A percentile compares a stretch with the other conserved stretches of the same genome.
Evolutionary conservation across 2,888 invertebrate species (phyloP).

Genomic region (Lepidochitona cinerea): DNA sequence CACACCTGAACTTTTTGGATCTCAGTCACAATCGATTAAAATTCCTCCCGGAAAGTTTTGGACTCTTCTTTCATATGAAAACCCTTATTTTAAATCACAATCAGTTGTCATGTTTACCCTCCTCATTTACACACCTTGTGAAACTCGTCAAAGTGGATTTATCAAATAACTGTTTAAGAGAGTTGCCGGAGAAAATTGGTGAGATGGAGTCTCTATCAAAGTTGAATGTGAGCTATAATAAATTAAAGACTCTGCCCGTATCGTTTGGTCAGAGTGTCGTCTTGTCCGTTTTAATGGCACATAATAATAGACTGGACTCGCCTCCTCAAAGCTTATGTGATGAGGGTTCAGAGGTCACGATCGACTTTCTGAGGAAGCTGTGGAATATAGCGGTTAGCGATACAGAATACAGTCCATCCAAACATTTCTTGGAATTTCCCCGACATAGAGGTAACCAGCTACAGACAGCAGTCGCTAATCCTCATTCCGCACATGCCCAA

Average conservation of each 20-base stretch:
- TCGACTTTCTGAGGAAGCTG: constrained; percentile 54
- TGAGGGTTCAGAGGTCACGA: constrained; percentile 59
- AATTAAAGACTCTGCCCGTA: constrained; percentile 59
- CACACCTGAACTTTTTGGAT: constrained; percentile 66
- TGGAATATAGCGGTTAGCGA: not conserved
- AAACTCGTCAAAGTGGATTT: constrained; percentile 68
- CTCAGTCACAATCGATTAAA: constrained; percentile 65
- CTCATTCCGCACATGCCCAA: constrained; percentile 66
- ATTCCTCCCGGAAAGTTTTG: constrained; percentile 66
- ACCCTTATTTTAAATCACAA: constrained; percentile 63
- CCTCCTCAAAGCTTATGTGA: constrained; percentile 66
- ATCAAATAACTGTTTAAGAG: constrained; percentile 60
- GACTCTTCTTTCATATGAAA: constrained; percentile 66
- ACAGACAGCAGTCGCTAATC: constrained; percentile 62
- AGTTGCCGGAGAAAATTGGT: constrained; percentile 62
- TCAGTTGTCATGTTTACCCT: constrained; percentile 56
- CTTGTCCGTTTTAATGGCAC: constrained; percentile 58
- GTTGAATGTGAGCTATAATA: constrained; percentile 65
- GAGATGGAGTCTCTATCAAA: constrained; percentile 61
- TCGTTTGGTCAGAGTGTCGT: constrained; percentile 57
- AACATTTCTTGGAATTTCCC: constrained; percentile 58
- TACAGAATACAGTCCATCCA: not conserved
- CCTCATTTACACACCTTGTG: constrained; percentile 58
- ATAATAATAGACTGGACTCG: constrained; percentile 56
- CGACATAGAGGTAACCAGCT: constrained; percentile 66